Evolutionary conservation across 1,140 invertebrate genomes (phyloP).

Genomic region (Battus philenor): DNA sequence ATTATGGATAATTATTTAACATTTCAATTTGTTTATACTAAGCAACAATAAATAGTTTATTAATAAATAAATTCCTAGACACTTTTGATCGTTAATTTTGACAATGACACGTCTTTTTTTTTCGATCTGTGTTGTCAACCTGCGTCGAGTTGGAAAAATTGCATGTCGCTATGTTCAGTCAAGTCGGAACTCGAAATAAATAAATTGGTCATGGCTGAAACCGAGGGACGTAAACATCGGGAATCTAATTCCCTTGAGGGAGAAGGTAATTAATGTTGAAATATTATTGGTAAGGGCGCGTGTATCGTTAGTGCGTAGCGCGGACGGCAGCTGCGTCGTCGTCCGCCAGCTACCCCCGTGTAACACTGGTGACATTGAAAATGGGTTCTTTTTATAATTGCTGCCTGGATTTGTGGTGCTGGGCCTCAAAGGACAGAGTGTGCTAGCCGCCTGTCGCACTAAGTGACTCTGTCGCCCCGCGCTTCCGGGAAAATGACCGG

Average conservation of each 20-base stretch:
- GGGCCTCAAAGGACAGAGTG: constrained; percentile 49
- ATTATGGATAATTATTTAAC: too few relatives aligned
- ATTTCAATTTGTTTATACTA: too few relatives aligned
- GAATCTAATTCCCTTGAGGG: constrained; percentile 68
- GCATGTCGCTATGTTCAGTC: constrained; percentile 70
- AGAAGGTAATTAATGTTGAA: constrained; percentile 69
- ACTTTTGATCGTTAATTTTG: constrained; percentile 20
- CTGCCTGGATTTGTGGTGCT: constrained; percentile 70
- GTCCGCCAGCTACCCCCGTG: constrained; percentile 59
- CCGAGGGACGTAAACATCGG: constrained; percentile 66
- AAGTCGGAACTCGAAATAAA: constrained; percentile 70
- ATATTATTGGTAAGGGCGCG: constrained; percentile 58
- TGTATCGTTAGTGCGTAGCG: constrained; percentile 43
- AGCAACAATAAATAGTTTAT: too few relatives aligned
- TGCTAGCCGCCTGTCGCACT: constrained; percentile 37
- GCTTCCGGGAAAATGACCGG: constrained; percentile 44
- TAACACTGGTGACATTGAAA: constrained; percentile 70
- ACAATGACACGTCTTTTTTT: constrained; percentile 55
- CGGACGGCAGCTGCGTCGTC: constrained; percentile 37
- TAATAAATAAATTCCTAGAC: too few relatives aligned
- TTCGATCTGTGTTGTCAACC: constrained; percentile 43
- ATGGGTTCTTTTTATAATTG: constrained; percentile 73
- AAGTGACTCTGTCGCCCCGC: constrained; percentile 31
- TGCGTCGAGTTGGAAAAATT: constrained; percentile 73
- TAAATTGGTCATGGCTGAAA: constrained; percentile 73